Evolutionary conservation across 2,113 vertebrate genomes (phyloP), one percentile per base, ranked within the genome.

Genomic region (Dromas ardeola): DNA sequence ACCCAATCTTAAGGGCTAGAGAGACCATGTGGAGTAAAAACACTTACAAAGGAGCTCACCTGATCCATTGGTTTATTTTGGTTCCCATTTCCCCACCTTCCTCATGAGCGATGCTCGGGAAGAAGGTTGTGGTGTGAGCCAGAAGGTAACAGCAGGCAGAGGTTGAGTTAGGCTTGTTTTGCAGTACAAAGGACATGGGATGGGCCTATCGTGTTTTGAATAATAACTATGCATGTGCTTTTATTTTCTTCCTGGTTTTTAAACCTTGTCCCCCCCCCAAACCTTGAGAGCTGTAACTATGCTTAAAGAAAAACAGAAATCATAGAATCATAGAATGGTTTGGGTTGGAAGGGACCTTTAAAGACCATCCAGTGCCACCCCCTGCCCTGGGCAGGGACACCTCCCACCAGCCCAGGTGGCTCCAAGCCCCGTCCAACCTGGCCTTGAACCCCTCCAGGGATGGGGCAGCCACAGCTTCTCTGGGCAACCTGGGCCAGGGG

Each of bases 351-450:
- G 21, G 22, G 26, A 36, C 34, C 13, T 36, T 8, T 10, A 4
- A 36, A 36, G 32, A 1, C 0, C 42, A n/a, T 4, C 23, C 11
- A 15, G 13, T 9, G 19, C 40, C 11, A 6, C 26, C 12, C 16
- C 63, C 32, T 3, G 40, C 40, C 3, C 1, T 23, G 26, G 2
- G 27, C 63, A 56, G 40, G 63, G 42, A 13, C 49, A 65, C 3
- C 38, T 43, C 21, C 55, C 1, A 45, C 17, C 4, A 4, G 8
- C 5, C 1, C 65, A 49, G n/a, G 66, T 21, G 11, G n/a, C 53
- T 59, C 23, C 4, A 1, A 40, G 53, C 17, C n/a, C 5, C 4
- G 0, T 34, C 65, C 52, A 49, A 4, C 29, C 42, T 58, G 52
- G 1, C 22, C 34, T 69, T 3, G 40, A 9, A 32, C 7, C 6